phyloP scores from a whole-genome alignment of 2,888 invertebrate genomes.

The Trichopria drosophilae region DNA sequence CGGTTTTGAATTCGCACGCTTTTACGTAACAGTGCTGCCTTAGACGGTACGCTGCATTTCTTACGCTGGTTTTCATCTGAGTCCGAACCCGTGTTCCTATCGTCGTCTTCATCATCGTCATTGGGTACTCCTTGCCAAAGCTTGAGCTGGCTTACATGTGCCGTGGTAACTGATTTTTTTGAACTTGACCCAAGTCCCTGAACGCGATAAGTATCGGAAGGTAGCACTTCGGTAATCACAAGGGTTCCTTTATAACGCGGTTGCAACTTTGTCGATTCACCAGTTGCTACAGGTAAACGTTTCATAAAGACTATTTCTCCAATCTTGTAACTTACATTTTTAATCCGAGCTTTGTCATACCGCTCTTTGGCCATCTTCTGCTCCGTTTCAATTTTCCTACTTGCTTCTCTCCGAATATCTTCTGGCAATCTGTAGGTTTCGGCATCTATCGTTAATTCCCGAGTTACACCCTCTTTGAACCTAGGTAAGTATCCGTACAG shows the following conservation, averaged over 20 bases:
- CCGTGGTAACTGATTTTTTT: neutral
- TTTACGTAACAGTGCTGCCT: too few species aligned
- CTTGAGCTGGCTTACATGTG: conserved; percentile 18
- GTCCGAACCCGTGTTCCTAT: too few species aligned
- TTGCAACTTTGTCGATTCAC: conserved; percentile 23
- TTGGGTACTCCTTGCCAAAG: too few species aligned
- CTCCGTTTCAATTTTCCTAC: conserved; percentile 13
- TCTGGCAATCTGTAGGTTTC: conserved; percentile 19
- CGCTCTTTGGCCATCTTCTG: conserved; percentile 21
- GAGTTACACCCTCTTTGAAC: conserved; percentile 20
- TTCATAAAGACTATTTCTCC: conserved; percentile 25
- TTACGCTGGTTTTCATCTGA: too few species aligned
- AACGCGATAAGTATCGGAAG: conserved; percentile 20
- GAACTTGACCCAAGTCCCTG: neutral
- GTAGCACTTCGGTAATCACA: conserved; percentile 9
- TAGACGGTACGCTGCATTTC: too few species aligned
- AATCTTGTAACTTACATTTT: conserved; percentile 14
- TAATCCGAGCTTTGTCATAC: conserved; percentile 16
- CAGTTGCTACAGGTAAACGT: conserved; percentile 8
- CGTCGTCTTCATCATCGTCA: too few species aligned
- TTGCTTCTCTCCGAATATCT: neutral
- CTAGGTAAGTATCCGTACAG: conserved; percentile 28
- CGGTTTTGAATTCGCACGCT: too few species aligned
- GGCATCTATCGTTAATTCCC: neutral
- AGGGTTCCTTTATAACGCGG: conserved; percentile 15